Base-by-base conservation (phyloP, 2,113 vertebrate species). In the Engystomops pustulosus region DNA sequence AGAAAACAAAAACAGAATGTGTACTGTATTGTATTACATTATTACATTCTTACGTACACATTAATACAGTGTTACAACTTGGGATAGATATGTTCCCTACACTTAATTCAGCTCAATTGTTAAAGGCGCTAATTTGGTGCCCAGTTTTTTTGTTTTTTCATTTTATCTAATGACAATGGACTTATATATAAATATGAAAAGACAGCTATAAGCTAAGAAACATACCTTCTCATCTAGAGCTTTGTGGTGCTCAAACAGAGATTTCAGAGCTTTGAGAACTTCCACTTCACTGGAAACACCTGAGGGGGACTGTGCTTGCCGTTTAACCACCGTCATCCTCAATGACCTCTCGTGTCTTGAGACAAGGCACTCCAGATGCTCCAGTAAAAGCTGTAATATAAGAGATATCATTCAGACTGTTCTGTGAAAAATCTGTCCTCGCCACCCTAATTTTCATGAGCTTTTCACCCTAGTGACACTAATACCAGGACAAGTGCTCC, bases 261-360 rank as follows among this genome's bases (percentile, higher is more conserved):
- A 99, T 91, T 99, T 99, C 89, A 99, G 95, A 4, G 98, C 98
- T 92, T 99, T 99, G 89, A 99, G 96, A 90, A 99, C 98, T 88
- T 99, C 98, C 0, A 99, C 98, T 89, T 99, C 98, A 44, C 98
- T 99, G 90, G 98, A 99, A 68, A 99, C 98, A 32, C 98, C 98
- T 0, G 98, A 99, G 25, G 98, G 98, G 83, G 98, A 99, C 93
- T 99, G 98, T 55, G 98, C 98, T 94, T 99, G 98, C 0, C 98
- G 92, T 87, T 99, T 99, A 32, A 99, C 98, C 91, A 99, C 98
- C 0, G 98, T 99, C 98, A 99, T 99, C 49, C 98, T 96, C 10
- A 99, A 93, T 0, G 98, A 99, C 23, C 98, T 93, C 92, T 99
- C 98, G 41, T 99, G 98, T 86, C 98, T 92, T 25, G 98, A 99